These are phyloP conservation scores for Neoarius graeffei DNA, from an alignment of 2,113 vertebrate genomes.

Conservation along the genomic window DNA sequence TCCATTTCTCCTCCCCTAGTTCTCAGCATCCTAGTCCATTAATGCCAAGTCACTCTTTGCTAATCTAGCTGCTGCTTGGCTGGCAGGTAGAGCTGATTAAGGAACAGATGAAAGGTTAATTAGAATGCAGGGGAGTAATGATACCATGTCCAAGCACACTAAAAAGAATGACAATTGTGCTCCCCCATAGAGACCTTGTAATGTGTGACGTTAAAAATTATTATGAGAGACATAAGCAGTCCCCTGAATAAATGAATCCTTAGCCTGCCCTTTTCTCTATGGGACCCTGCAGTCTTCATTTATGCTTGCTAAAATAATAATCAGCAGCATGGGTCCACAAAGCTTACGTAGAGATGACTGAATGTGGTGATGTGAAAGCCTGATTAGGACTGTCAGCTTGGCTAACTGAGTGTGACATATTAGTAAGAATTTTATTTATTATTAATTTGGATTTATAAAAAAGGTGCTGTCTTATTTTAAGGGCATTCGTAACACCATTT, in stretches of 20 bases:
- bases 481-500: not conserved
- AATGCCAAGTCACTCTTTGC: slow-evolving; percentile 53
- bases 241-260: slow-evolving; percentile 61
- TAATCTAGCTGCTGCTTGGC: slow-evolving; percentile 53
- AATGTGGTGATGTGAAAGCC: slow-evolving; percentile 3
- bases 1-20: slow-evolving; percentile 23
- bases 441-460: not conserved
- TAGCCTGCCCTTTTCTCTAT: slow-evolving; percentile 41
- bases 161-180: slow-evolving; percentile 42
- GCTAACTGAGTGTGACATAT: not conserved
- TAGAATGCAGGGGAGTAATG: slow-evolving; percentile 62
- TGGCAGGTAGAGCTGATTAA: slow-evolving; percentile 56
- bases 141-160: slow-evolving; percentile 63
- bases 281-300: slow-evolving; percentile 31
- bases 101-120: slow-evolving; percentile 63
- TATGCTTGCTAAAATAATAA: slow-evolving; percentile 40
- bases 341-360: not conserved
- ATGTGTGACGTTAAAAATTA: slow-evolving; percentile 73
- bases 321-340: slow-evolving; percentile 24
- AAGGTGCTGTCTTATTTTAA: not conserved
- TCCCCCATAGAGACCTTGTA: slow-evolving; percentile 56
- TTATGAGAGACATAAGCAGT: slow-evolving; percentile 65
- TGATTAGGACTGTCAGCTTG: not conserved
- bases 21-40: slow-evolving; percentile 47
- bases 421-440: not conserved